Evolutionary conservation across 2,113 vertebrate genomes (phyloP), one percentile per base, ranked within the genome.

Genomic region (Corapipo altera): DNA sequence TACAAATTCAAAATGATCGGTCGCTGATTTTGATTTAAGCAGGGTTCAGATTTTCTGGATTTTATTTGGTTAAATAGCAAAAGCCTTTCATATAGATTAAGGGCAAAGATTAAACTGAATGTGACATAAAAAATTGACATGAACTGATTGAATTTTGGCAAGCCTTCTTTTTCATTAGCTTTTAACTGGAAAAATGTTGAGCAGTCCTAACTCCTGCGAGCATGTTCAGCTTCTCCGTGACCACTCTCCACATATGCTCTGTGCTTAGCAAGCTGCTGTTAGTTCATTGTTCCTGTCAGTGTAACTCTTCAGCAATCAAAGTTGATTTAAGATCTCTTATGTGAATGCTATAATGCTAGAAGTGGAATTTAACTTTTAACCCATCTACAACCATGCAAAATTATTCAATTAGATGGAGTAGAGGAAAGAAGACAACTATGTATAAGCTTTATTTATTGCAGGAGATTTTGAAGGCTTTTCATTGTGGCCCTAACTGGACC

Each of bases 1-100:
- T 37, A 23, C 18, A 72, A 67, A 55, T 64, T 78, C 14, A 9
- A 20, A 85, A 27, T 7, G 2, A 43, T 55, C 37, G 46, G 49
- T 73, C 6, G 6, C 14, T 51, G 23, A 7, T 66, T 90, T 92
- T 95, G 46, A 71, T 80, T 51, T 79, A 57, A 90, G 32, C 54
- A 70, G 30, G 3, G 0, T 49, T 90, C 41, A 62, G 37, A 14
- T 90, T 83, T 85, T 85, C 32, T 72, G 32, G n/a, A 12, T 6
- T 92, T 86, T 92, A 55, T 71, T 77, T 91, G 73, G 39, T 87
- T 86, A 96, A 87, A 71, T 67, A 39, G 35, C n/a, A 77, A 52
- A 88, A 85, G 30, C 23, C 16, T 72, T 76, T 75, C 16, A 5
- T 73, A 32, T 24, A 80, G 72, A 85, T 72, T 76, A 64, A n/a